Base-by-base conservation (phyloP, 2,113 vertebrate genomes). In the Origma solitaria region DNA sequence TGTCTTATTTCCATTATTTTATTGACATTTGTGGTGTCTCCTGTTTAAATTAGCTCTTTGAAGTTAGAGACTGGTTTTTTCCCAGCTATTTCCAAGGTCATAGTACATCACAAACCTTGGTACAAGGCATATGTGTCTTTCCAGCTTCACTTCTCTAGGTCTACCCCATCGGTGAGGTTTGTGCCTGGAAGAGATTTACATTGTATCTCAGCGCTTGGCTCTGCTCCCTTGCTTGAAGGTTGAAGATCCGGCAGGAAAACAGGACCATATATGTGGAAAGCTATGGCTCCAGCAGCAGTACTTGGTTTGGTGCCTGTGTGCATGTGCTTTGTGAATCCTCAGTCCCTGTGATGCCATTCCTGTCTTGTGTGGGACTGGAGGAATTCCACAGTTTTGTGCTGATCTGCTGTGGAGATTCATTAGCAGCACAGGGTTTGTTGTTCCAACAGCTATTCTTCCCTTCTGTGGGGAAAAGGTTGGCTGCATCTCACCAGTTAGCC, bases 281-380 rank as follows among this genome's bases (percentile, higher is more conserved):
- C 60, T 54, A 2, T 35, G 47, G 17, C 5, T 1, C 35, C 37
- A 37, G 65, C 57, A 66, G 75, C 25, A 14, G 42, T 5, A 3
- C 14, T 40, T 60, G 53, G 4, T n/a, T 73, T 58, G 49, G n/a
- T 71, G 68, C 38, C 25, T 47, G 16, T 15, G 13, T 13, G 19
- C 7, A 1, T 33, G 20, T 28, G 30, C 25, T 47, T 61, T 2
- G 0, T 28, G 35, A 82, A 17, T 72, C 2, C 1, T 57, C 50
- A 7, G 71, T 22, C 31, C 11, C 40, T 65, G 15, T 28, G 10
- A 31, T 76, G 45, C 62, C 10, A 0, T 77, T 90, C 13, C 76
- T 9, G 2, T 45, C 16, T 45, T 37, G 7, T 0, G 1, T 3
- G 7, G n/a, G 50, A 33, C 33, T 1, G 2, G 44, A 66, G 50